Conservation (phyloP, 2,113 vertebrate genomes). For the Caranx ignobilis region DNA sequence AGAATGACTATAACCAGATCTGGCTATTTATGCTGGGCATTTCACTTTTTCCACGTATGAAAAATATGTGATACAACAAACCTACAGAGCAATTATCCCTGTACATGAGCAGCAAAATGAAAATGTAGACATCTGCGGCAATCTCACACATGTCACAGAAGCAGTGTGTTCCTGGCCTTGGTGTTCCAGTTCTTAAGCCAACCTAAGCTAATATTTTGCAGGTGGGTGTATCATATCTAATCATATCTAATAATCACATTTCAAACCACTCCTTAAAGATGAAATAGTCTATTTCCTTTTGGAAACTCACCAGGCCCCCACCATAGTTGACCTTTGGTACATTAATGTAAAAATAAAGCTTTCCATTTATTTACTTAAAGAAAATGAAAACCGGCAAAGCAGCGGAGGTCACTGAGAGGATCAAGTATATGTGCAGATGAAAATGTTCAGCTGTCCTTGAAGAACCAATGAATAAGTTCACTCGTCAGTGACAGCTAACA, state of each 20-base stretch:
- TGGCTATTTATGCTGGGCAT: too few relatives aligned
- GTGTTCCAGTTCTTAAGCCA: neutral
- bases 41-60: too few relatives aligned
- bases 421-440: neutral
- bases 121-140: too few relatives aligned
- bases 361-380: constrained; percentile 5
- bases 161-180: too few relatives aligned
- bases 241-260: neutral
- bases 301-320: neutral
- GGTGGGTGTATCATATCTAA: neutral
- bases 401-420: neutral
- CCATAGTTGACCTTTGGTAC: neutral
- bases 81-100: too few relatives aligned
- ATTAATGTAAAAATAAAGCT: neutral
- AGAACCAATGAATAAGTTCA: neutral
- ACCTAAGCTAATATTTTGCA: neutral
- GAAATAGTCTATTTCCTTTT: neutral
- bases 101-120: too few relatives aligned
- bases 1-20: too few relatives aligned
- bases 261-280: neutral
- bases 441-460: neutral
- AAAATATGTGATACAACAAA: too few relatives aligned
- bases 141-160: too few relatives aligned
- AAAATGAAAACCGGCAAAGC: neutral
- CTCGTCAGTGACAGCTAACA: neutral